Evolutionary conservation across 2,888 invertebrate species (phyloP).

Genomic region (Drosophila sordidula): DNA sequence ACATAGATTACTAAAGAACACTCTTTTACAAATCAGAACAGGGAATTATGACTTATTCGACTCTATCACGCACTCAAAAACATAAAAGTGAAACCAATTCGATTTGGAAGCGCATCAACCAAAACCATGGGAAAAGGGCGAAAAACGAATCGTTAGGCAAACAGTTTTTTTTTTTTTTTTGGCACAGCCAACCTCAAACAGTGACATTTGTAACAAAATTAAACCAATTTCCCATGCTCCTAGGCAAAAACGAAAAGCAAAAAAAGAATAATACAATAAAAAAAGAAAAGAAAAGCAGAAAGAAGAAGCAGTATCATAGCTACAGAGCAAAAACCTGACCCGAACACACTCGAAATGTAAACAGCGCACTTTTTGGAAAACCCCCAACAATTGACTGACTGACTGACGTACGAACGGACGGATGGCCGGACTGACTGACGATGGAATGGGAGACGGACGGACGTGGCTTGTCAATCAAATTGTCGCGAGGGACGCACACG

Average conservation of each 20-base stretch:
- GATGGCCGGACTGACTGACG: conserved; percentile 2
- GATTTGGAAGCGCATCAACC: conserved; percentile 15
- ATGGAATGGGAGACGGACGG: conserved; percentile 13
- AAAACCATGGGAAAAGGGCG: conserved; percentile 10
- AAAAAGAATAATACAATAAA: background rate
- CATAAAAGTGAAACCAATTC: conserved; percentile 16
- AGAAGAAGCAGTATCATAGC: conserved; percentile 40
- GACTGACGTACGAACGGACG: conserved; percentile 9
- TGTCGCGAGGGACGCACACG: conserved; percentile 74
- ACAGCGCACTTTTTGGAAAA: conserved; percentile 39
- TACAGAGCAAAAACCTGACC: conserved; percentile 21
- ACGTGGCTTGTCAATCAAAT: conserved; percentile 72
- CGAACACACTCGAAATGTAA: conserved; percentile 51
- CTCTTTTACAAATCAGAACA: background rate
- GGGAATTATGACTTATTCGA: conserved; percentile 16
- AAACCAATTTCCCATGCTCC: conserved; percentile 59
- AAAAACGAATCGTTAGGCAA: conserved; percentile 40
- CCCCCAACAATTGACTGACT: conserved; percentile 40
- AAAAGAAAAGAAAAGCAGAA: conserved; percentile 1
- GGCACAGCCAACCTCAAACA: conserved; percentile 33
- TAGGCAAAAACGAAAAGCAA: conserved; percentile 2
- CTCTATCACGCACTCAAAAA: conserved; percentile 17
- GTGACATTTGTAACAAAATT: conserved; percentile 59
- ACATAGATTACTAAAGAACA: background rate
- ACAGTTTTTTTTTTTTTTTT: conserved; percentile 29